Percentiles rank a stretch among this genome's conserved stretches.
Conservation (phyloP, 2,113 vertebrate genomes). For the Pterocles gutturalis region DNA sequence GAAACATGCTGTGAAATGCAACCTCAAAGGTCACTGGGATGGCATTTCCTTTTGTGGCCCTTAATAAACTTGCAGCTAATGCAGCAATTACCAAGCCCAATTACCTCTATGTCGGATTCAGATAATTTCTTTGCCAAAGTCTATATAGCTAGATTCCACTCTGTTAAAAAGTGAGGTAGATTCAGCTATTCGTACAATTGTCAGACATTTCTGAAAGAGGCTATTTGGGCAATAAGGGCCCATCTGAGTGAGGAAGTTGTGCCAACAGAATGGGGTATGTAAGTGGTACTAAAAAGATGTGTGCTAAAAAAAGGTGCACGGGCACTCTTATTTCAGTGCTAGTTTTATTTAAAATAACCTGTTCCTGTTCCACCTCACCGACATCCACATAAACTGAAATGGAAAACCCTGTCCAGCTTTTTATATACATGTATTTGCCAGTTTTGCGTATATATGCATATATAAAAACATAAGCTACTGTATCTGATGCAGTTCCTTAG, state of each 20-base stretch:
- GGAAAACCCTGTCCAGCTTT: background rate
- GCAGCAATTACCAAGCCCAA: conserved; percentile 55
- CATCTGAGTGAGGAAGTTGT: background rate
- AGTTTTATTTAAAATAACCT: background rate
- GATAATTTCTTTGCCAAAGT: background rate
- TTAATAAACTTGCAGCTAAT: conserved; percentile 61
- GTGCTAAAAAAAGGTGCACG: background rate
- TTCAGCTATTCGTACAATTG: background rate
- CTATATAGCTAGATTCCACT: background rate
- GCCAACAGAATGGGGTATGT: background rate
- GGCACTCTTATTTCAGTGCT: background rate
- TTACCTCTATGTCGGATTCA: conserved; percentile 36
- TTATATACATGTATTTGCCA: background rate
- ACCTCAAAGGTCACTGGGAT: conserved; percentile 45
- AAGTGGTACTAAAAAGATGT: background rate
- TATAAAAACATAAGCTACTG: background rate
- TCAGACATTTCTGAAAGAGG: background rate
- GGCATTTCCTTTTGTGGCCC: conserved; percentile 36
- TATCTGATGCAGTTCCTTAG: background rate
- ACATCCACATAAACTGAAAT: background rate
- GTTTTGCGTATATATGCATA: background rate
- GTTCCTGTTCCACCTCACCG: background rate
- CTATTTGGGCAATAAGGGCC: background rate
- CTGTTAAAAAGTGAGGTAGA: background rate
- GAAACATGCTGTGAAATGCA: conserved; percentile 48